Conservation (phyloP, 2,888 invertebrate genomes). For the Eupithecia centaureata region DNA sequence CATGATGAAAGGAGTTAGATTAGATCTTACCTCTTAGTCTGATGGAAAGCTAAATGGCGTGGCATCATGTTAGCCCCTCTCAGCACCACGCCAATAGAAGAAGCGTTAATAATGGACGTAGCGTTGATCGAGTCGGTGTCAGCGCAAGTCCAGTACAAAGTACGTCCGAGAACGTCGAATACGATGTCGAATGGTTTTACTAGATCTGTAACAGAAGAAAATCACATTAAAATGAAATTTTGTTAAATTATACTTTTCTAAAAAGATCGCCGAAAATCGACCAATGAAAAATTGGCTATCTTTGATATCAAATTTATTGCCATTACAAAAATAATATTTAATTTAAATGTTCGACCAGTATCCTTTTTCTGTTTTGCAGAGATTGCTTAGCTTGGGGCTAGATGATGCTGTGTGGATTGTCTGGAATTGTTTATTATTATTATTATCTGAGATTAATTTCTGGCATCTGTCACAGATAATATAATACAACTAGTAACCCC, state of each 20-base stretch:
- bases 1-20: not conserved
- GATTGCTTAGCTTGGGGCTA: too few relatives aligned
- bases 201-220: constrained; percentile 16
- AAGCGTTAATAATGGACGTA: constrained; percentile 88
- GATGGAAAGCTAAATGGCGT: constrained; percentile 92
- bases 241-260: not conserved
- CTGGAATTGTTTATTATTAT: too few relatives aligned
- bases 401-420: too few relatives aligned
- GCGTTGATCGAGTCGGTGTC: constrained; percentile 94
- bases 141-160: constrained; percentile 95
- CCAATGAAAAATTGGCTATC: too few relatives aligned
- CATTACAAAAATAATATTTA: not conserved
- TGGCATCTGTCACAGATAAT: too few relatives aligned
- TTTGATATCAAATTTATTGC: too few relatives aligned
- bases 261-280: not conserved
- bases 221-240: not conserved
- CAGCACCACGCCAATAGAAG: constrained; percentile 88
- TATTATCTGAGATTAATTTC: too few relatives aligned
- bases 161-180: constrained; percentile 91
- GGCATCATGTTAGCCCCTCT: constrained; percentile 91
- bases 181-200: constrained; percentile 90
- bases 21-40: constrained; percentile 87
- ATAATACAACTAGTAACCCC: too few relatives aligned
- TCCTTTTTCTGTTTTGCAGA: too few relatives aligned
- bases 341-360: not conserved